Conservation (phyloP, 2,888 invertebrate species). For the Hirtodrosophila trivittata region DNA sequence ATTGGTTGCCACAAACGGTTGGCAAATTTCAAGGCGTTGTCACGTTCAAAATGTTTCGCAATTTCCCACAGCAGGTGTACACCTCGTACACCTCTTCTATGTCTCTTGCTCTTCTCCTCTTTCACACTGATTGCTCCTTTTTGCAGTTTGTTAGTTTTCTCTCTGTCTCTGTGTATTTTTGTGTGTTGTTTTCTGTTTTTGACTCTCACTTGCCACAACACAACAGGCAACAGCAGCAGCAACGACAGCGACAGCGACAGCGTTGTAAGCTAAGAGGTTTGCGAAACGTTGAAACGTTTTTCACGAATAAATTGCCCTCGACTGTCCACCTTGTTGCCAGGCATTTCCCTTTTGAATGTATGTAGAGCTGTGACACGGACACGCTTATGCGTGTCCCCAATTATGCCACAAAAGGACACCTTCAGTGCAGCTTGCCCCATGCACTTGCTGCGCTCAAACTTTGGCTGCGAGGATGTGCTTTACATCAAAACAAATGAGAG, state of each 20-base stretch:
- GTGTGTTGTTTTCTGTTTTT: conserved; percentile 12
- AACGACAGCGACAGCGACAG: neutral
- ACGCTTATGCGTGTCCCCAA: conserved; percentile 40
- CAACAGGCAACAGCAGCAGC: conserved; percentile 6
- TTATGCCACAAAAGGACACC: conserved; percentile 46
- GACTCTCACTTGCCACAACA: no score
- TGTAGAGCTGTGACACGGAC: conserved; percentile 1
- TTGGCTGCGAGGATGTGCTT: no score
- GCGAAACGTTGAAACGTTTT: conserved; percentile 20
- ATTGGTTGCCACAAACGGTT: conserved; percentile 47
- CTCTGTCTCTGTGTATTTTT: conserved; percentile 14
- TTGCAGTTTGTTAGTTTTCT: conserved; percentile 6
- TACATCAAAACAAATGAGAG: conserved; percentile 68
- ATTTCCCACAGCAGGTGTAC: conserved; percentile 26
- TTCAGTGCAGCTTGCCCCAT: conserved; percentile 23
- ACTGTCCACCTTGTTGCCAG: conserved; percentile 8
- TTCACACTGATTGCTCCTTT: conserved; percentile 34
- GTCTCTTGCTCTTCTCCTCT: neutral
- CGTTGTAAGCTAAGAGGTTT: conserved; percentile 1
- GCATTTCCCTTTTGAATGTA: conserved; percentile 8
- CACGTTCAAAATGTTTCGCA: conserved; percentile 64
- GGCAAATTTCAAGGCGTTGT: conserved; percentile 50
- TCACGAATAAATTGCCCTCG: conserved; percentile 27
- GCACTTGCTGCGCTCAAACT: neutral
- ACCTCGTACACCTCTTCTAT: neutral